Evolutionary conservation across 2,888 invertebrate species (phyloP).

Genomic region (Eupithecia pulchellata): DNA sequence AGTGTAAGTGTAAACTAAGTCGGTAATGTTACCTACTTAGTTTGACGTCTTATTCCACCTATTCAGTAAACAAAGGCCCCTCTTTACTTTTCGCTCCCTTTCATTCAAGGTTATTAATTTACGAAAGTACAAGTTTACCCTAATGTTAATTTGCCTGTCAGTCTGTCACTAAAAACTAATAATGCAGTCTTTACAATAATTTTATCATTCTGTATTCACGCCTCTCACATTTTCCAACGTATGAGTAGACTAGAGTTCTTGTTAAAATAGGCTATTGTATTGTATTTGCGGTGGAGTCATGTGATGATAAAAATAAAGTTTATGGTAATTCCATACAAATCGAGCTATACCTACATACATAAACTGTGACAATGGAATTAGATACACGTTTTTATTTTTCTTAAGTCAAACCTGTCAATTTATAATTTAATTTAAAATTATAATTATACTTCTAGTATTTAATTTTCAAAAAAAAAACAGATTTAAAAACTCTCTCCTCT

Average conservation of each 20-base stretch:
- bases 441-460: too few relatives aligned
- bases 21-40: too few relatives aligned
- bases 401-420: neutral
- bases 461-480: too few relatives aligned
- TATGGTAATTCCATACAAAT: slow-evolving; percentile 13
- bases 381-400: slow-evolving; percentile 6
- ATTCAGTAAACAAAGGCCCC: too few relatives aligned
- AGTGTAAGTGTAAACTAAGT: too few relatives aligned
- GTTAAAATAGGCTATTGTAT: slow-evolving; percentile 1
- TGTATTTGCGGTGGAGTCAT: neutral
- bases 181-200: neutral
- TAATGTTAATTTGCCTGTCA: neutral
- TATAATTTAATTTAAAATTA: too few relatives aligned
- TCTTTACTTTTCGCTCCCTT: too few relatives aligned
- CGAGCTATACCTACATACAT: neutral
- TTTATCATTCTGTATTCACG: neutral
- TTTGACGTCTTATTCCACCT: too few relatives aligned
- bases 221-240: neutral
- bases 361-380: slow-evolving; percentile 4
- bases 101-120: too few relatives aligned
- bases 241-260: neutral
- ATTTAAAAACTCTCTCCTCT: neutral
- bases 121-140: too few relatives aligned
- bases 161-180: neutral
- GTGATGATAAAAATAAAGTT: slow-evolving; percentile 5